Conservation (phyloP, 2,888 invertebrate species). For the Gasteruption jaculator region DNA sequence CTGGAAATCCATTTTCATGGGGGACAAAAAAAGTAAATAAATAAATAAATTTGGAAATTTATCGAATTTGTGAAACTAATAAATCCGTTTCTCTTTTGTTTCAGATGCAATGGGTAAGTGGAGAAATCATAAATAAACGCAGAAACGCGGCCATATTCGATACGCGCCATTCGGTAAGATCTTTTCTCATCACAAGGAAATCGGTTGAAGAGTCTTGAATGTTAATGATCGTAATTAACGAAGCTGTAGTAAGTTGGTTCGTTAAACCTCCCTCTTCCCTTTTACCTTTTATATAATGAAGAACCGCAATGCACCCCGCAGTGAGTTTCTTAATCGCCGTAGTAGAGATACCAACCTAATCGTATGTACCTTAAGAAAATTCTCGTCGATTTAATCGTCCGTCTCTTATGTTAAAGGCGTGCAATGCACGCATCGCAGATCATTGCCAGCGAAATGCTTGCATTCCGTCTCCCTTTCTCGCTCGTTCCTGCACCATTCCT, state of each 20-base stretch:
- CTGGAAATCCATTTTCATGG: neutral
- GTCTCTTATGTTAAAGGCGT: no score
- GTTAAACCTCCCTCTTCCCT: slow-evolving; percentile 15
- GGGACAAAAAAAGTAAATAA: neutral
- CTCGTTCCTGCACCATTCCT: no score
- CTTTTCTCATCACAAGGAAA: slow-evolving; percentile 21
- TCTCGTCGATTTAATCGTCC: slow-evolving; percentile 22
- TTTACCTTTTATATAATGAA: no score
- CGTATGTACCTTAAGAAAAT: no score
- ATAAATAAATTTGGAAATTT: neutral
- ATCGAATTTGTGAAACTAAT: slow-evolving; percentile 1
- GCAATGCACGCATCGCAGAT: slow-evolving; percentile 5
- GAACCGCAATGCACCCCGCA: no score
- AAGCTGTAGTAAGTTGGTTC: slow-evolving; percentile 17
- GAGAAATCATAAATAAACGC: slow-evolving; percentile 26
- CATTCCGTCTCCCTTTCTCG: slow-evolving; percentile 16
- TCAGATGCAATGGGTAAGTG: slow-evolving; percentile 80
- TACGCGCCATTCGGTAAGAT: slow-evolving; percentile 13
- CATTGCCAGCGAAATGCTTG: slow-evolving; percentile 10
- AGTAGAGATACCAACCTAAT: no score
- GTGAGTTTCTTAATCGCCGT: no score
- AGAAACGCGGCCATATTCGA: slow-evolving; percentile 5
- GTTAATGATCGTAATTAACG: slow-evolving; percentile 35
- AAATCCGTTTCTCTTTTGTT: slow-evolving; percentile 57
- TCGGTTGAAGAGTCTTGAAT: slow-evolving; percentile 15